Evolutionary conservation across 1,140 invertebrate genomes (phyloP).

Genomic region (Thaumetopoea pityocampa): DNA sequence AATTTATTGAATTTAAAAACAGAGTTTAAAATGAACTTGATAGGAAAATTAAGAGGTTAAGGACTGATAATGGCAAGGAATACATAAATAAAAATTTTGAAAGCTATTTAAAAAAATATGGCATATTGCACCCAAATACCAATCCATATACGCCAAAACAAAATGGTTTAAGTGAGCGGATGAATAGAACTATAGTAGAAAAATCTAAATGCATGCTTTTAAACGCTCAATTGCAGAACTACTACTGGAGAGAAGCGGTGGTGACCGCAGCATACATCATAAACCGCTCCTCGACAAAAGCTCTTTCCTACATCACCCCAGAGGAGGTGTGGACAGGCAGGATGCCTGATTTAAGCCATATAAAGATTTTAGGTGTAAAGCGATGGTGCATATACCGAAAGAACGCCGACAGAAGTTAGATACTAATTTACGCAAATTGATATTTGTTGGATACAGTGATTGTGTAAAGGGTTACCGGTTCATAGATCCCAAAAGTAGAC

Average conservation of each 20-base stretch:
- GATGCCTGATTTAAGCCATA: slow-evolving; percentile 26
- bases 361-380: slow-evolving; percentile 32
- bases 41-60: slow-evolving; percentile 26
- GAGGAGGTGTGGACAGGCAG: slow-evolving; percentile 33
- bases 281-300: slow-evolving; percentile 38
- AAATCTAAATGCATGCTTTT: slow-evolving; percentile 42
- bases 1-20: slow-evolving; percentile 17
- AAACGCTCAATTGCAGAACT: slow-evolving; percentile 36
- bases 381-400: slow-evolving; percentile 27
- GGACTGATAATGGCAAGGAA: slow-evolving; percentile 27
- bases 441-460: too few species aligned
- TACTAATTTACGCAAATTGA: slow-evolving; percentile 22
- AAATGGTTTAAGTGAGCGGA: slow-evolving; percentile 53
- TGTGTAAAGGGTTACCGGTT: too few species aligned
- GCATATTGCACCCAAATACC: slow-evolving; percentile 26
- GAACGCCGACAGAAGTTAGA: slow-evolving; percentile 29
- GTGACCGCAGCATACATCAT: slow-evolving; percentile 47
- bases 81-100: slow-evolving; percentile 26
- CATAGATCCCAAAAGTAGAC: too few species aligned
- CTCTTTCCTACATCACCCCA: slow-evolving; percentile 24
- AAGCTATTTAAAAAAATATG: slow-evolving; percentile 18
- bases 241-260: slow-evolving; percentile 59
- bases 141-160: slow-evolving; percentile 47
- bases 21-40: slow-evolving; percentile 26
- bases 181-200: slow-evolving; percentile 52